Evolutionary conservation across 2,888 invertebrate genomes (phyloP).

Genomic region (Philereme transversata): DNA sequence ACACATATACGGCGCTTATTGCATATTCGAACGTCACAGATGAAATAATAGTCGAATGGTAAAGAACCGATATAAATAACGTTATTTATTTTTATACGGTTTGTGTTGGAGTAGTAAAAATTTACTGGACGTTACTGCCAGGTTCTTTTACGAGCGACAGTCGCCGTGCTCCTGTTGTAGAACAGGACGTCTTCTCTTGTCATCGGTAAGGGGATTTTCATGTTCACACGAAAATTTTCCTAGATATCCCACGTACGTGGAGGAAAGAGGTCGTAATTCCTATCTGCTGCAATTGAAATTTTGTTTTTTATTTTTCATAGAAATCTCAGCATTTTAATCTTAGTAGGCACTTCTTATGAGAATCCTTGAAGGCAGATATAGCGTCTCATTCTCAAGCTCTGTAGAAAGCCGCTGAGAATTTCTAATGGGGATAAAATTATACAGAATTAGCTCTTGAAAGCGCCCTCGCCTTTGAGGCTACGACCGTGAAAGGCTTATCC

Average conservation of each 20-base stretch:
- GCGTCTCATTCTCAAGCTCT: no score
- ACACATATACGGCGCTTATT: conserved; percentile 26
- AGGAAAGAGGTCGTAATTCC: background rate
- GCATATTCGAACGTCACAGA: conserved; percentile 23
- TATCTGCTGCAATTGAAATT: no score
- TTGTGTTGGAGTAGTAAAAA: conserved; percentile 60
- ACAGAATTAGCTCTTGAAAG: conserved; percentile 31
- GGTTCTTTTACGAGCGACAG: conserved; percentile 54
- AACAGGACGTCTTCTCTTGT: conserved; percentile 43
- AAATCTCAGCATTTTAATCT: no score
- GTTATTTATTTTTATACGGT: conserved; percentile 58
- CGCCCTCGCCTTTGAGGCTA: conserved; percentile 40
- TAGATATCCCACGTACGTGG: conserved; percentile 13
- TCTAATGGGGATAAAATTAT: no score
- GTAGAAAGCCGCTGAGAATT: no score
- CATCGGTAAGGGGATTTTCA: conserved; percentile 47
- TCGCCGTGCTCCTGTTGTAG: conserved; percentile 50
- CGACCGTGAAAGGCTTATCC: conserved; percentile 22
- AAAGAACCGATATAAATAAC: conserved; percentile 13
- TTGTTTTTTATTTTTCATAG: no score
- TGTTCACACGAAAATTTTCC: conserved; percentile 40
- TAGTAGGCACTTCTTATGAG: no score
- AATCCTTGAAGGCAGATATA: no score
- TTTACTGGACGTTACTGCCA: conserved; percentile 55
- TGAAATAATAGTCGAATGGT: conserved; percentile 14